Evolutionary conservation across 2,888 invertebrate genomes (phyloP).

Genomic region (Dendrolimus pini): DNA sequence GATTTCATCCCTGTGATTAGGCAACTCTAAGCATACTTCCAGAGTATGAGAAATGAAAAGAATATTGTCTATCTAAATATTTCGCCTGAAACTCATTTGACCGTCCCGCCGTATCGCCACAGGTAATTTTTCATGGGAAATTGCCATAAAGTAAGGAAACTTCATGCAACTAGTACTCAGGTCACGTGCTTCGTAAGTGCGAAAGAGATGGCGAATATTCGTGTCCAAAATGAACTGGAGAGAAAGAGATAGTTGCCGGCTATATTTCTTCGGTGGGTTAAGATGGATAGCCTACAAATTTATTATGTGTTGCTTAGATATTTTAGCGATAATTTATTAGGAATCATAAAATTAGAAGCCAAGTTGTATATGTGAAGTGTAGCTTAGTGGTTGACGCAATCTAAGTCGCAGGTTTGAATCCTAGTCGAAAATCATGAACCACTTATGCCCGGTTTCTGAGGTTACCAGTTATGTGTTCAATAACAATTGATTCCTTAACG

Average conservation of each 20-base stretch:
- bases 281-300: conserved; percentile 37
- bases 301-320: conserved; percentile 21
- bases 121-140: conserved; percentile 65
- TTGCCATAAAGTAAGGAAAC: conserved; percentile 53
- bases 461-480: too few relatives aligned
- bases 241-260: conserved; percentile 20
- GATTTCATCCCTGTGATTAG: too few relatives aligned
- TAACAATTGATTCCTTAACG: too few relatives aligned
- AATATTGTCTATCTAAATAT: too few relatives aligned
- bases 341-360: too few relatives aligned
- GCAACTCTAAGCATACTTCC: too few relatives aligned
- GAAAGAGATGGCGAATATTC: conserved; percentile 22
- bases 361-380: too few relatives aligned
- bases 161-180: conserved; percentile 43
- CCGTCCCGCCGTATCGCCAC: conserved; percentile 29
- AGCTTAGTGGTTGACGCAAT: too few relatives aligned
- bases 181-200: conserved; percentile 44
- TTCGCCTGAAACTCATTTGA: conserved; percentile 38
- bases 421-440: too few relatives aligned
- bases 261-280: conserved; percentile 27
- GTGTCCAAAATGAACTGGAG: conserved; percentile 4
- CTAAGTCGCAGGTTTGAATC: too few relatives aligned
- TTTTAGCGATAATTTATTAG: background rate
- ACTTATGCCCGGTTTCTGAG: too few relatives aligned
- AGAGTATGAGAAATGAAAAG: too few relatives aligned